Conservation (phyloP, 2,888 invertebrate species). For the Anagyrus pseudococci region DNA sequence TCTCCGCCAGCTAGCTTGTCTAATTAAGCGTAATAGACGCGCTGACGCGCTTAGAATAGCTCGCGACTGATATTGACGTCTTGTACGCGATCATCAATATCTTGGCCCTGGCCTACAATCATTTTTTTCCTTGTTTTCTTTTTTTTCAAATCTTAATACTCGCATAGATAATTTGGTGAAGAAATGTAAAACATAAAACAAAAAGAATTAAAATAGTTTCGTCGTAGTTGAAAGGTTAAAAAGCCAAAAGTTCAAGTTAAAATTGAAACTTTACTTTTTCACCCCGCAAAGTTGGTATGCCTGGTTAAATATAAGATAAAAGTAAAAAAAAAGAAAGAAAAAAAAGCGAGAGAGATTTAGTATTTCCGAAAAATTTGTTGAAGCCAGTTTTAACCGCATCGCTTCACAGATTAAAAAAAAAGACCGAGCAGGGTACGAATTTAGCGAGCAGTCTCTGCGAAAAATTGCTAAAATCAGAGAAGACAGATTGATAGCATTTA, state of each 20-base stretch:
- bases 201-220: no score
- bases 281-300: no score
- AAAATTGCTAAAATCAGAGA: constrained; percentile 12
- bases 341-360: no score
- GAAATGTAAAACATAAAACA: no score
- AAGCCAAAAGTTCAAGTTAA: no score
- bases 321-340: no score
- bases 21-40: constrained; percentile 24
- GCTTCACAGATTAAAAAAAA: constrained; percentile 18
- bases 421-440: neutral
- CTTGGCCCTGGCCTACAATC: neutral
- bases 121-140: neutral
- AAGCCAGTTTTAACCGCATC: neutral
- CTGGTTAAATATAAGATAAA: no score
- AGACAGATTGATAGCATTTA: constrained; percentile 23
- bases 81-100: neutral
- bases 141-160: neutral
- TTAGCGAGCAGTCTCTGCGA: no score
- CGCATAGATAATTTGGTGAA: no score
- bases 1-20: neutral
- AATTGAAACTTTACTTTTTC: no score
- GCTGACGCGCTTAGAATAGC: constrained; percentile 17
- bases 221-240: no score
- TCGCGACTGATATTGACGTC: no score
- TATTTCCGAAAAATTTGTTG: neutral